Base-by-base conservation (phyloP, 2,888 invertebrate species). In the Scaptomyza polygonia region DNA sequence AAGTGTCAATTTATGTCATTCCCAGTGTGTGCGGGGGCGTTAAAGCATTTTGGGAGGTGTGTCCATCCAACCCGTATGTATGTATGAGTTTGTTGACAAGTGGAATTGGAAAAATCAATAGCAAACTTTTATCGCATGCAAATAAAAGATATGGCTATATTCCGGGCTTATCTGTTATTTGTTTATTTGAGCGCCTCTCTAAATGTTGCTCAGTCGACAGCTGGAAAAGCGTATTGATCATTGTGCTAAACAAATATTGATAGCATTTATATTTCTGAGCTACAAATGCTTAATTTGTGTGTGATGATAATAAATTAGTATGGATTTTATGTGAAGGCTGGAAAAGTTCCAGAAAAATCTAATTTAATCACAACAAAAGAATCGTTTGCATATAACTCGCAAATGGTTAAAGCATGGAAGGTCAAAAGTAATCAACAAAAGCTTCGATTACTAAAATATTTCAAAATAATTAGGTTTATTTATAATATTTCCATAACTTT, bases 91-190 rank as follows among this genome's bases (percentile, higher is more conserved):
- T 21, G 18, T 32, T 44, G 63, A 29, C 59, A 43, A 57, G 52
- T 51, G 62, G 18, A 55, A 39, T 29, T n/a, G 18, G 6, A 27
- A 76, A 77, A 81, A 81, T 81, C 78, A 78, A 78, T 78, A 78
- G 47, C 47, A 8, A 34, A 56, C 59, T 61, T 55, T 79, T 79
- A 79, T 83, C 77, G 61, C 48, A 72, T 70, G 84, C 80, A 86
- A 80, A 86, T 75, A 81, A 40, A 42, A 58, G 59, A 67, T 52
- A 65, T 69, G 40, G 44, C 62, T 44, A 61, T 63, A 77, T 75
- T 39, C 44, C 25, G n/a, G 16, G 64, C 70, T 81, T 80, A 81
- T 83, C 79, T 61, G 34, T 30, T n/a, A n/a, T 29, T 45, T 57
- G 58, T 57, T 47, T 57, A 73, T 68, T 63, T 36, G 29, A 40